These are phyloP conservation scores for Cotesia glomerata DNA, from an alignment of 1,140 invertebrate species.

Conservation along the genomic window DNA sequence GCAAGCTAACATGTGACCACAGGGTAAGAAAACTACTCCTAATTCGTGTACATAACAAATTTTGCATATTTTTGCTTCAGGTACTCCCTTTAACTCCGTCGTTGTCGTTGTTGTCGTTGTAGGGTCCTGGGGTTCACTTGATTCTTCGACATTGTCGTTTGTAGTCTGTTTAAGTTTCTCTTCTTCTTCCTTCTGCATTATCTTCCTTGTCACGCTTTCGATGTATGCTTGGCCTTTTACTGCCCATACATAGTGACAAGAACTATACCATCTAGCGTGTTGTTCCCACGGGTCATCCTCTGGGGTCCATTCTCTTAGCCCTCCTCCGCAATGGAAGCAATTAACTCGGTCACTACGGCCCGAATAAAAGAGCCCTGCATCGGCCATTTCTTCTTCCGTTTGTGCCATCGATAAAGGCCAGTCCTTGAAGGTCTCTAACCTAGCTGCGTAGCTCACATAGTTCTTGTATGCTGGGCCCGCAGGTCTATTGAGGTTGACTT, in stretches of 20 bases:
- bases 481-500: too few species aligned
- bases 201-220: slow-evolving; percentile 58
- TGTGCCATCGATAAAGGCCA: slow-evolving; percentile 81
- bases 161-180: too few species aligned
- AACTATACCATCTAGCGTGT: slow-evolving; percentile 83
- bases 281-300: slow-evolving; percentile 87
- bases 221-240: slow-evolving; percentile 78
- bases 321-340: slow-evolving; percentile 87
- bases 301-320: slow-evolving; percentile 85
- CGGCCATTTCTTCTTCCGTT: slow-evolving; percentile 76
- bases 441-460: slow-evolving; percentile 70
- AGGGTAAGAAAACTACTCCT: too few species aligned
- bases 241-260: slow-evolving; percentile 76
- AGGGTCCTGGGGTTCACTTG: too few species aligned
- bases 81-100: too few species aligned
- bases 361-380: slow-evolving; percentile 89
- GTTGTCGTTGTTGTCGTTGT: too few species aligned
- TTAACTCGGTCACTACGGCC: slow-evolving; percentile 82
- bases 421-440: slow-evolving; percentile 73
- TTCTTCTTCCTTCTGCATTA: slow-evolving; percentile 9
- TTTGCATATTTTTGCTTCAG: too few species aligned
- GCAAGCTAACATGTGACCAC: too few species aligned
- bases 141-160: too few species aligned
- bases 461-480: slow-evolving; percentile 62
- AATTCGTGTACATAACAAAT: too few species aligned